phyloP scores from a whole-genome alignment of 2,113 vertebrate genomes.

The Chinchilla lanigera region DNA sequence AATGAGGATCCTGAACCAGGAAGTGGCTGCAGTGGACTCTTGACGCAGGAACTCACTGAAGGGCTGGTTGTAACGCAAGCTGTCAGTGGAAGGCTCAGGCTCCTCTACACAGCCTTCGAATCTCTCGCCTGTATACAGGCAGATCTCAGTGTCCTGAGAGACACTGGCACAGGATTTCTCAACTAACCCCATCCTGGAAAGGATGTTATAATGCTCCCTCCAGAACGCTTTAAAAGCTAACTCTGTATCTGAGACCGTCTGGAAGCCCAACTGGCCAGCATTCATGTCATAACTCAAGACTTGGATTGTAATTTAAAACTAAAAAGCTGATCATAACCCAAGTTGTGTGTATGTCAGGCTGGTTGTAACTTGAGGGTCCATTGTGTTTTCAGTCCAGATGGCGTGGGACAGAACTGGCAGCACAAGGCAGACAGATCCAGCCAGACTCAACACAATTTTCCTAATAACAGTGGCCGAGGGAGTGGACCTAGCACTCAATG shows the following conservation, averaged over 20 bases:
- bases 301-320: neutral
- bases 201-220: neutral
- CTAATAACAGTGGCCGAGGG: neutral
- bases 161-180: neutral
- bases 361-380: neutral
- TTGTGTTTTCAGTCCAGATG: neutral
- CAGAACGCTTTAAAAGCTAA: neutral
- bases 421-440: fast-evolving
- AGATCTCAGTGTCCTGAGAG: neutral
- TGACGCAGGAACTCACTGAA: neutral
- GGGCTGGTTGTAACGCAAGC: neutral
- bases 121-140: neutral
- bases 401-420: neutral
- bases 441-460: neutral
- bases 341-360: neutral
- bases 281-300: neutral
- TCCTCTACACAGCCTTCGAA: neutral
- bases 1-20: neutral
- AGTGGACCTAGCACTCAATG: neutral
- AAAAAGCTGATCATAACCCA: neutral
- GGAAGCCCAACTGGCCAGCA: neutral
- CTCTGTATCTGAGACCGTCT: neutral
- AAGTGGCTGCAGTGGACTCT: neutral
- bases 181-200: neutral
- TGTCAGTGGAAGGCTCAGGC: neutral